These are phyloP conservation scores for Anarrhichthys ocellatus DNA, from an alignment of 2,113 vertebrate species.

Conservation along the genomic window DNA sequence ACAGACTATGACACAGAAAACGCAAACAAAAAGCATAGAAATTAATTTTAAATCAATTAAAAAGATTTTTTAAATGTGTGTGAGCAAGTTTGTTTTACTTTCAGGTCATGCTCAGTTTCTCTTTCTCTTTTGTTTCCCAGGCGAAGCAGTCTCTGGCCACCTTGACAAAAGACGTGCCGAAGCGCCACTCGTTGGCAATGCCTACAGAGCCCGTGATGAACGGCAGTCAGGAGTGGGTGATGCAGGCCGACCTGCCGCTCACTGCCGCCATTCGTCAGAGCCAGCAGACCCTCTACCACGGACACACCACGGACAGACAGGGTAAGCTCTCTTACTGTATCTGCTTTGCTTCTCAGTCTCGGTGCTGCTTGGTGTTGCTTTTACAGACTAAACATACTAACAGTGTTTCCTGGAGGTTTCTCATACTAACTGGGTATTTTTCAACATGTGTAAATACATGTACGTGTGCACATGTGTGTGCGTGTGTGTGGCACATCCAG, in stretches of 20 bases:
- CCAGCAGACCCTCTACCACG: constrained; percentile 96
- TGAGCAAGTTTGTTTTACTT: neutral
- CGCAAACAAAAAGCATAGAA: neutral
- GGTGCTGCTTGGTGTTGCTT: constrained; percentile 51
- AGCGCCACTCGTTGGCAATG: constrained; percentile 95
- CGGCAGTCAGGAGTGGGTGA: constrained; percentile 99
- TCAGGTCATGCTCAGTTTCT: neutral
- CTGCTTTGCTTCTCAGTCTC: neutral
- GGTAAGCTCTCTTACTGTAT: constrained; percentile 78
- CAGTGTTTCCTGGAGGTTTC: constrained; percentile 60
- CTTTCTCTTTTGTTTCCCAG: constrained; percentile 69
- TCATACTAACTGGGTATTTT: constrained; percentile 65
- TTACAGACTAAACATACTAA: constrained; percentile 58
- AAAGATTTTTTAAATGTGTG: neutral
- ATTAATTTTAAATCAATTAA: neutral
- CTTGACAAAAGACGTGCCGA: constrained; percentile 96
- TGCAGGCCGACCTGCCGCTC: constrained; percentile 96
- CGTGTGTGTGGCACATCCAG: constrained; percentile 47
- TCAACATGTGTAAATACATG: constrained; percentile 35
- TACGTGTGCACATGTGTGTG: constrained; percentile 31
- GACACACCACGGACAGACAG: constrained; percentile 91
- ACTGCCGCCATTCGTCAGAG: constrained; percentile 98
- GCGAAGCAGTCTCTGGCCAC: constrained; percentile 98
- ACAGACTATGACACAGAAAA: neutral
- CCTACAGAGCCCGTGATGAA: constrained; percentile 94